Evolutionary conservation across 2,113 vertebrate genomes (phyloP).

Genomic region (Mesembrinibis cayennensis): DNA sequence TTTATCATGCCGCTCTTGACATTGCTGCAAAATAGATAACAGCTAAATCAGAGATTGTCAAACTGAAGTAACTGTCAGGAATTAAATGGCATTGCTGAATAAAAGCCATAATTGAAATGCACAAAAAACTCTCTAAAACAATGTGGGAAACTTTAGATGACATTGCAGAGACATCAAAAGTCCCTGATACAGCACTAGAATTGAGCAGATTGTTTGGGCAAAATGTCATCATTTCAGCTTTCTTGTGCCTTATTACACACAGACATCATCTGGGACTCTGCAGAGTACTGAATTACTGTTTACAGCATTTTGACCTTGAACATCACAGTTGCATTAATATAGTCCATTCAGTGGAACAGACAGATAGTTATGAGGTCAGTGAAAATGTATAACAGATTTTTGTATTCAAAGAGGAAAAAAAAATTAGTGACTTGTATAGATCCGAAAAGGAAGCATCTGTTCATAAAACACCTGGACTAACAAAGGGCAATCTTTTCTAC

Average conservation of each 20-base stretch:
- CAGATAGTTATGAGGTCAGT: background rate
- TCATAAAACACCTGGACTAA: constrained; percentile 7
- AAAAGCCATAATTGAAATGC: constrained; percentile 59
- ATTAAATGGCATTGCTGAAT: constrained; percentile 59
- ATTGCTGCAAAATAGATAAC: constrained; percentile 58
- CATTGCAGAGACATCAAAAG: constrained; percentile 39
- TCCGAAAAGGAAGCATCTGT: background rate
- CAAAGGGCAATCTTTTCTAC: background rate
- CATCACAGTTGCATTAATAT: background rate
- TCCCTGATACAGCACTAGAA: background rate
- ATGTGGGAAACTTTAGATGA: constrained; percentile 50
- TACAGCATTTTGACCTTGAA: constrained; percentile 66
- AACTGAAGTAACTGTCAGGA: constrained; percentile 50
- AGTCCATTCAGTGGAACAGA: background rate
- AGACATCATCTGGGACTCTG: constrained; percentile 44
- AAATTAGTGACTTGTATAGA: background rate
- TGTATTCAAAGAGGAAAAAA: background rate
- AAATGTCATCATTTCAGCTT: constrained; percentile 60
- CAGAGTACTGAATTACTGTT: constrained; percentile 44
- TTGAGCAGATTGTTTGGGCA: constrained; percentile 39
- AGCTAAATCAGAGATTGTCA: constrained; percentile 68
- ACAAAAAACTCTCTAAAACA: constrained; percentile 21
- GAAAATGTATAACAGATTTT: constrained; percentile 16
- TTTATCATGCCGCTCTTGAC: constrained; percentile 56
- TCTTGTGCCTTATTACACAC: constrained; percentile 64